Evolutionary conservation across 2,888 invertebrate genomes (phyloP).

Genomic region (Nemurella pictetii): DNA sequence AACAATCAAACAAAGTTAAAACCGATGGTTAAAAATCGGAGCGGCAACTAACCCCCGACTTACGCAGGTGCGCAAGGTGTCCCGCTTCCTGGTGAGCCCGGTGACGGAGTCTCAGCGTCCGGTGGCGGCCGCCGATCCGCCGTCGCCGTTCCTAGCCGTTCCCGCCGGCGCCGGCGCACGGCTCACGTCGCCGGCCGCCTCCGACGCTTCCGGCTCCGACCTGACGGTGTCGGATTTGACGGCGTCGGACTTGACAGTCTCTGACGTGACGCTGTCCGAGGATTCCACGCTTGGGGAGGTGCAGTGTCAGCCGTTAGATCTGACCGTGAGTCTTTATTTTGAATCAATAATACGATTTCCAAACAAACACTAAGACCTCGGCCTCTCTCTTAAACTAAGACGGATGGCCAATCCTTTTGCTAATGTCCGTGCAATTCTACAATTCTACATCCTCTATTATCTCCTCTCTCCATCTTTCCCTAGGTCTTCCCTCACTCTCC

Average conservation of each 20-base stretch:
- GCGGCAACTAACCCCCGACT: too few relatives aligned
- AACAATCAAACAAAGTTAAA: too few relatives aligned
- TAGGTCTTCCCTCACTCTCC: too few relatives aligned
- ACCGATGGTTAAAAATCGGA: too few relatives aligned
- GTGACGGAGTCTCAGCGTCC: slow-evolving; percentile 52
- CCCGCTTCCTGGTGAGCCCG: slow-evolving; percentile 80
- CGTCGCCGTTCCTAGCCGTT: not conserved
- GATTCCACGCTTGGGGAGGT: not conserved
- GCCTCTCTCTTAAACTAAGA: too few relatives aligned
- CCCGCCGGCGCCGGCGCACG: not conserved
- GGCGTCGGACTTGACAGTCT: not conserved
- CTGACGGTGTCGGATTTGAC: not conserved
- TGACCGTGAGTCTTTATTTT: not conserved
- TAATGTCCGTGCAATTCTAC: too few relatives aligned
- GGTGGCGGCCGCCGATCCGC: slow-evolving; percentile 51
- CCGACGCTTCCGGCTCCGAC: slow-evolving; percentile 28
- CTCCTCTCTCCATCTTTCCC: too few relatives aligned
- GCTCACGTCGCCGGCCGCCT: slow-evolving; percentile 33
- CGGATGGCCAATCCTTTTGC: too few relatives aligned
- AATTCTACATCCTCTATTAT: too few relatives aligned
- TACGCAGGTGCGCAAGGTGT: slow-evolving; percentile 66
- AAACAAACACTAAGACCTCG: too few relatives aligned
- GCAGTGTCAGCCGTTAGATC: not conserved
- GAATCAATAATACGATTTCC: too few relatives aligned
- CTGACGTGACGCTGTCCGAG: not conserved